Conservation (phyloP, 2,888 invertebrate species). For the Chrysomela aeneicollis region DNA sequence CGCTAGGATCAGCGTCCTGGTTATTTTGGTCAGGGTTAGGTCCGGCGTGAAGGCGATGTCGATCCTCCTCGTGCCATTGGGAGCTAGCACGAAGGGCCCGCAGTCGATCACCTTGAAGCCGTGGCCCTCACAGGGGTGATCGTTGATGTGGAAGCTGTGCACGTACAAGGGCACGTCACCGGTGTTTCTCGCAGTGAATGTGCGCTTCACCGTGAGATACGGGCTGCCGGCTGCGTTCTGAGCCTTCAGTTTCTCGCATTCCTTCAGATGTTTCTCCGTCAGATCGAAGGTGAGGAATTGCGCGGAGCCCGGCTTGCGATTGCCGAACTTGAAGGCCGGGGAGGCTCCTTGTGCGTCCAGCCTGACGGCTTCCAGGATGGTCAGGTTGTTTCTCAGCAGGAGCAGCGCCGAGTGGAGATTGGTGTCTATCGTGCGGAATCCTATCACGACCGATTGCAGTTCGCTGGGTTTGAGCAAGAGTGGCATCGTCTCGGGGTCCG, state of each 20-base stretch:
- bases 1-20: constrained; percentile 68
- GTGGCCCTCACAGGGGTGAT: constrained; percentile 76
- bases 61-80: constrained; percentile 78
- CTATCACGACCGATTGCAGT: constrained; percentile 62
- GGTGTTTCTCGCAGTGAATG: constrained; percentile 88
- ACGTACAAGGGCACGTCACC: constrained; percentile 87
- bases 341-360: constrained; percentile 85
- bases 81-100: constrained; percentile 72
- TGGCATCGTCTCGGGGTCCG: constrained; percentile 64
- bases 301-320: constrained; percentile 79
- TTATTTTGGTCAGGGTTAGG: constrained; percentile 80
- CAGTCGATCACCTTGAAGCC: constrained; percentile 82
- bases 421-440: constrained; percentile 62
- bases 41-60: constrained; percentile 91
- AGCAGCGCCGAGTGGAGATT: constrained; percentile 63
- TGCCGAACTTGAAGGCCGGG: constrained; percentile 88
- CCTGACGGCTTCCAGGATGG: constrained; percentile 85
- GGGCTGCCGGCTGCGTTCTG: constrained; percentile 61
- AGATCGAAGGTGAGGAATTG: constrained; percentile 85
- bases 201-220: constrained; percentile 77
- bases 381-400: constrained; percentile 88
- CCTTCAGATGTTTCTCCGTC: constrained; percentile 66
- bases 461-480: constrained; percentile 69
- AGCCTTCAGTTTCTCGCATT: constrained; percentile 61
- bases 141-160: constrained; percentile 71